Evolutionary conservation across 2,888 invertebrate species (phyloP).

Genomic region (Hypercompe scribonia): DNA sequence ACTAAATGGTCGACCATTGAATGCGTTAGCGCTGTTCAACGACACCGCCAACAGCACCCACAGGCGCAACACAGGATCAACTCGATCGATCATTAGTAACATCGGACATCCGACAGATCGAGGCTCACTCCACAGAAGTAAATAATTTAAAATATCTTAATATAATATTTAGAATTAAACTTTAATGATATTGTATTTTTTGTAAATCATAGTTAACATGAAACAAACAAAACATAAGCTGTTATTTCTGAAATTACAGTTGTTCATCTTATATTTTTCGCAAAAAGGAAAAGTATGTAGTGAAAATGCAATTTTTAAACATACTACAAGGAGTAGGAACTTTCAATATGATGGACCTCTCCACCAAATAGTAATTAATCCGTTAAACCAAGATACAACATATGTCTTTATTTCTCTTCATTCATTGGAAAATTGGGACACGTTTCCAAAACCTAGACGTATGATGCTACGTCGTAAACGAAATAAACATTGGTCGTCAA

Average conservation of each 20-base stretch:
- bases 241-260: not conserved
- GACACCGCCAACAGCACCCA: too few species aligned
- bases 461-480: not conserved
- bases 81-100: too few species aligned
- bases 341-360: not conserved
- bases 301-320: not conserved
- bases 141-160: too few species aligned
- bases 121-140: too few species aligned
- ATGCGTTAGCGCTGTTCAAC: too few species aligned
- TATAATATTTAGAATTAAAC: too few species aligned
- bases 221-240: not conserved
- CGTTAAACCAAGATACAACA: not conserved
- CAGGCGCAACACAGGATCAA: too few species aligned
- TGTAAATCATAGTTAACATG: too few species aligned
- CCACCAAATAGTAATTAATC: not conserved
- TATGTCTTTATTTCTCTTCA: not conserved
- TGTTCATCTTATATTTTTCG: not conserved
- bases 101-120: too few species aligned
- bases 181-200: too few species aligned
- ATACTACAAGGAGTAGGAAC: not conserved
- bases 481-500: not conserved
- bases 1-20: too few species aligned
- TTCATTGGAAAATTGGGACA: not conserved
- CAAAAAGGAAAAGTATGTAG: constrained; percentile 1
- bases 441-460: not conserved